Base-by-base conservation (phyloP, 1,140 invertebrate genomes). In the Ctenoplectra terminalis region DNA sequence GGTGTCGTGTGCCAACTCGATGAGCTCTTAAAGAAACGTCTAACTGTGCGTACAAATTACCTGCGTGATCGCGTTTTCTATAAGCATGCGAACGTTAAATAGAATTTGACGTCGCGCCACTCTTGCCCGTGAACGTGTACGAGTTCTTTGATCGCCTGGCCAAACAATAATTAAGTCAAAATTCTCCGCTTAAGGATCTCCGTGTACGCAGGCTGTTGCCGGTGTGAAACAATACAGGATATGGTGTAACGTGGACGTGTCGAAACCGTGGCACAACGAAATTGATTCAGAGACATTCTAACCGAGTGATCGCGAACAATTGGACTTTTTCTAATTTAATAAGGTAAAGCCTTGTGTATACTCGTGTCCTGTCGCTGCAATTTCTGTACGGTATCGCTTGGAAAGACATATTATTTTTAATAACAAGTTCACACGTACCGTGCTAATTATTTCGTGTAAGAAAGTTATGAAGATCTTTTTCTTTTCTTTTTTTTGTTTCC, bases 1-100 rank as follows among this genome's bases (percentile, higher is more conserved):
- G 54, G 69, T 61, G 61, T 66, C 81, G 84, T 60, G 54, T 58
- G 64, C 60, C 78, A 83, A 69, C 50, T 63, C 40, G 74, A 81
- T 58, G 84, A 81, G 56, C 56, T 52, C 61, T 64, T 46, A 56
- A 73, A 56, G 50, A 50, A 26, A 31, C 64, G 54, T 63, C 46
- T 72, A 74, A 77, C 58, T 61, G 75, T 23, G 81, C 70, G 74
- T 74, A 67, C 74, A 85, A 73, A 87, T 85, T 79, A 46, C 1
- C 29, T 17, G 58, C 64, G 75, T 61, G 71, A 73, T 63, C 70
- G 79, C 43, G 52, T 66, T 87, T 85, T 85, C 83, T 71, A 86
- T 83, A 56, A 72, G n/a, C 67, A 66, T 34, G 52, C 37, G 29
- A 81, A 70, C 31, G 63, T 66, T 56, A 34, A 58, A 78, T 69